Conservation (phyloP, 2,797 vertebrate species). For the Benthosema pterotum region DNA sequence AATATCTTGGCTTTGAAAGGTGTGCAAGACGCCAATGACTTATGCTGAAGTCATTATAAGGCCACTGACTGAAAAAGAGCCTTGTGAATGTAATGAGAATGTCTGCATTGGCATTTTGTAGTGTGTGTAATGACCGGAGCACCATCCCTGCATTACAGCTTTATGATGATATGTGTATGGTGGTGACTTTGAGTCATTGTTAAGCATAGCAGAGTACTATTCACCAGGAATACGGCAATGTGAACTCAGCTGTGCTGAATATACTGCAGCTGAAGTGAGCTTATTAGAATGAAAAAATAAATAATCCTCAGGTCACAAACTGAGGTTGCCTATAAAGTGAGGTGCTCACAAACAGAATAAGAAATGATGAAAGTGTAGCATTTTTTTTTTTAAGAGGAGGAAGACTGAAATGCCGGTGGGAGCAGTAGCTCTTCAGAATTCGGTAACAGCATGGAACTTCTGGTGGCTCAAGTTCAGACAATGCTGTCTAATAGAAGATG, state of each 20-base stretch:
- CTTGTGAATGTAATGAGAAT: conserved; percentile 7
- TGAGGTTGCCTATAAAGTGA: not conserved
- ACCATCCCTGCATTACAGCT: not conserved
- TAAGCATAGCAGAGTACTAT: not conserved
- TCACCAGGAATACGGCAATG: not conserved
- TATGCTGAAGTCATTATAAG: not conserved
- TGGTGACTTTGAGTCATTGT: conserved; percentile 9
- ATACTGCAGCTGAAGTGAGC: not conserved
- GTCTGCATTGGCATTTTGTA: not conserved
- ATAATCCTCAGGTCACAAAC: not conserved
- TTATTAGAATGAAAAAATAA: not conserved
- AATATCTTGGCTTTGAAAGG: too few species aligned
- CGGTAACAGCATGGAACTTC: too few species aligned
- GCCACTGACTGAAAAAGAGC: not conserved
- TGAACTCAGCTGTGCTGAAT: not conserved
- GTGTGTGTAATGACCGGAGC: too few species aligned
- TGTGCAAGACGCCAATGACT: too few species aligned
- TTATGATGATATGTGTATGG: conserved; percentile 1
- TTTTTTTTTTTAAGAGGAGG: too few species aligned
- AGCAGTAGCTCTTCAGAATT: too few species aligned
- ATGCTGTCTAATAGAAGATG: too few species aligned
- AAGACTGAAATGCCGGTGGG: too few species aligned
- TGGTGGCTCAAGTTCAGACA: too few species aligned
- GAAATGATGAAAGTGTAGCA: not conserved
- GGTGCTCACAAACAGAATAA: conserved; percentile 2